Evolutionary conservation across 2,113 vertebrate genomes (phyloP).

Genomic region (Phaethon lepturus): DNA sequence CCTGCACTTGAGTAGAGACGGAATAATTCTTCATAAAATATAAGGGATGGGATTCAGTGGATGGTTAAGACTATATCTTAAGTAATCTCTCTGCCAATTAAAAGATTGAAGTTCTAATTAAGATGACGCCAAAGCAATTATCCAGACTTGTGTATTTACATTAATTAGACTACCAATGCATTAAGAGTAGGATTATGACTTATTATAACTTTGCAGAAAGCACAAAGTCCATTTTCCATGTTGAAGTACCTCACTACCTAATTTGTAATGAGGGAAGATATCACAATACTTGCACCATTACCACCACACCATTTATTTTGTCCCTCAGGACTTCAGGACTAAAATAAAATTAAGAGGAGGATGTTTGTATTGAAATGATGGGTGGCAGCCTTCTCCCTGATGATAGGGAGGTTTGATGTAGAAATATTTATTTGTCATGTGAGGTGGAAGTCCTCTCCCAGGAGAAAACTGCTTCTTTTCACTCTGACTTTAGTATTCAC

Average conservation of each 20-base stretch:
- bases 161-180: conserved; percentile 46
- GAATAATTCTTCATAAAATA: conserved; percentile 16
- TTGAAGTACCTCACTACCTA: not conserved
- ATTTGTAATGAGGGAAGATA: not conserved
- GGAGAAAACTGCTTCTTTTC: not conserved
- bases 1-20: not conserved
- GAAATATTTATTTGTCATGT: not conserved
- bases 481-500: not conserved
- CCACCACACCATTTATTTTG: not conserved
- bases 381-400: not conserved
- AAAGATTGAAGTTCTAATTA: conserved; percentile 54
- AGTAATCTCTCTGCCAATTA: conserved; percentile 65
- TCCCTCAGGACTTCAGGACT: not conserved
- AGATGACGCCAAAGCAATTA: conserved; percentile 52
- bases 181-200: conserved; percentile 11
- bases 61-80: conserved; percentile 12
- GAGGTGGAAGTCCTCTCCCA: not conserved
- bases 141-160: conserved; percentile 32
- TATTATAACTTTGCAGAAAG: not conserved
- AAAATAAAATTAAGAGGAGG: not conserved
- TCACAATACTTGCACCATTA: not conserved
- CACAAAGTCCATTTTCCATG: not conserved
- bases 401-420: not conserved
- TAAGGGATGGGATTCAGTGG: conserved; percentile 17
- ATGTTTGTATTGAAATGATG: not conserved